Conservation (phyloP, 1,140 invertebrate genomes). For the Magallana angulata region DNA sequence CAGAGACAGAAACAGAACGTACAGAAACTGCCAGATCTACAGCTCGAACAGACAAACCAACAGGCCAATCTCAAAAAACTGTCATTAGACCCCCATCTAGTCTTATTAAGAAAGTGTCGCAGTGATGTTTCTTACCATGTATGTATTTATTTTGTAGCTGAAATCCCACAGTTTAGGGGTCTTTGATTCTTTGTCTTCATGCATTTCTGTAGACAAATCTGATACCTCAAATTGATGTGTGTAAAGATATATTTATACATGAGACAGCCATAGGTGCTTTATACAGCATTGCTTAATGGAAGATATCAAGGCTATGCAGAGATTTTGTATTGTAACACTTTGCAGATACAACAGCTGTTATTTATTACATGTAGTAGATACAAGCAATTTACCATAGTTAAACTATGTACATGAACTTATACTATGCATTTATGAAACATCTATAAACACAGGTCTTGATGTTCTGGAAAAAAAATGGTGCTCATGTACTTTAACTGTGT, state of each 20-base stretch:
- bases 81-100: constrained; percentile 23
- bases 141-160: neutral
- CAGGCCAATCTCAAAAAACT: constrained; percentile 52
- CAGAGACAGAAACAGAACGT: constrained; percentile 63
- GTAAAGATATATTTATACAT: no score
- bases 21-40: constrained; percentile 33
- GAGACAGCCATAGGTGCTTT: neutral
- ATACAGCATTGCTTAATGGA: neutral
- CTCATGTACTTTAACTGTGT: neutral
- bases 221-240: no score
- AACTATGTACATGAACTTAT: neutral
- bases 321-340: no score
- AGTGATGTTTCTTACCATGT: neutral
- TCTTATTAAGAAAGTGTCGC: constrained; percentile 12
- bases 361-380: neutral
- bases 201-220: no score
- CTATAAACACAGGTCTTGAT: neutral
- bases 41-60: constrained; percentile 14
- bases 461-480: neutral
- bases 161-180: no score
- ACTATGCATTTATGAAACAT: neutral
- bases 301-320: neutral
- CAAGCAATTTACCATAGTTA: neutral
- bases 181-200: no score
- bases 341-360: no score